A percentile compares a stretch with the other conserved stretches of the same genome.
These are phyloP conservation scores for Drosophila orosa DNA, from an alignment of 1,140 invertebrate species.

Conservation along the genomic window DNA sequence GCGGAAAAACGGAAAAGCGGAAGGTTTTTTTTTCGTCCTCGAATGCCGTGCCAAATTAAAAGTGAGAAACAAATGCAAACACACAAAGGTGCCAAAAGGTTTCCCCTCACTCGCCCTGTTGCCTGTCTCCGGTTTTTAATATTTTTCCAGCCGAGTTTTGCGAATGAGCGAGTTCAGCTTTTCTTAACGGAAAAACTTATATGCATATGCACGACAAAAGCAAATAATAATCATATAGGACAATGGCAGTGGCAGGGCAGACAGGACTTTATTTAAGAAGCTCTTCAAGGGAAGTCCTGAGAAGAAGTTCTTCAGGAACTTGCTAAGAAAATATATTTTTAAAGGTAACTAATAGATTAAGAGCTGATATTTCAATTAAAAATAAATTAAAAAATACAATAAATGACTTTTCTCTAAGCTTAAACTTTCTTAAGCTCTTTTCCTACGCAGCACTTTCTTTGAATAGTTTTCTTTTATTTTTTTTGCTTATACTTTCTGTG, in stretches of 20 bases:
- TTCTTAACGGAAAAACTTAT: conserved; percentile 62
- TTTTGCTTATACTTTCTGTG: conserved; percentile 1
- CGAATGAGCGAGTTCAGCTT: conserved; percentile 55
- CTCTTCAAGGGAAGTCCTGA: neutral
- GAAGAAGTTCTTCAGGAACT: neutral
- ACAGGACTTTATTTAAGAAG: neutral
- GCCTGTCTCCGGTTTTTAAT: conserved; percentile 56
- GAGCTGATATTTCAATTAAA: neutral
- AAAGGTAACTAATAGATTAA: neutral
- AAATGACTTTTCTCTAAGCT: neutral
- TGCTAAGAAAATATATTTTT: neutral
- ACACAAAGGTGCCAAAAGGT: conserved; percentile 79
- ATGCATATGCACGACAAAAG: conserved; percentile 45
- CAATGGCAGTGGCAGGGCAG: conserved; percentile 14
- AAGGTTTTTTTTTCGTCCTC: conserved; percentile 21
- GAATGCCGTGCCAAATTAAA: conserved; percentile 70
- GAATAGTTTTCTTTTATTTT: neutral
- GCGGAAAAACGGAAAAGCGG: neutral
- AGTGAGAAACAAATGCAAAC: conserved; percentile 75
- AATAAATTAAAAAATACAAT: neutral
- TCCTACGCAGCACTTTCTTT: neutral
- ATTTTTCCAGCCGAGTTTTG: conserved; percentile 52
- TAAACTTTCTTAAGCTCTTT: conserved; percentile 2
- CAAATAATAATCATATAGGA: conserved; percentile 54
- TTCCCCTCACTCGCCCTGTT: conserved; percentile 6